Base-by-base conservation (phyloP, 2,888 invertebrate species). In the Megalurothrips usitatus region DNA sequence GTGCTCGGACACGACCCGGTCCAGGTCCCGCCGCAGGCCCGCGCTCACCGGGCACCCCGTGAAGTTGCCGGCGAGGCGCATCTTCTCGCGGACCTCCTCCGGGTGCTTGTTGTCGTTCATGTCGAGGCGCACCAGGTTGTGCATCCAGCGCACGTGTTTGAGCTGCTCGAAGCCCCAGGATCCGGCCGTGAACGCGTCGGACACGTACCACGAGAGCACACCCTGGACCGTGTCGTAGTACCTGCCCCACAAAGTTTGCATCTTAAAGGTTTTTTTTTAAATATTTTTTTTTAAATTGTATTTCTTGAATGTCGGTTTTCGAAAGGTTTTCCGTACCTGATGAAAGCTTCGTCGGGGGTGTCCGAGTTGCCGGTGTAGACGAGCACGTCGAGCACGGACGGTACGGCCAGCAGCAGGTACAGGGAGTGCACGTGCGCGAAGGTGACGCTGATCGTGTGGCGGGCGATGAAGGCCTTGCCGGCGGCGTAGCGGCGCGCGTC, bases 281-380 rank as follows among this genome's bases (percentile, higher is more conserved):
- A 2, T 43, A 43, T 43, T 43, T 43, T 2, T 4, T 43, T 43
- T 43, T 43, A 6, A n/a, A n/a, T n/a, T n/a, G n/a, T n/a, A 43
- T 43, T 43, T 43, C 6, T 43, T 4, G 34, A 43, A 43, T 43
- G 2, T 43, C 34, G 34, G 34, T 2, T 43, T 43, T 6, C n/a
- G n/a, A 43, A 6, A 43, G 3, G 34, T 86, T 19, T 86, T 85
- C 0, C 23, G 8, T 26, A 91, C 75, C 89, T 85, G 84, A 83
- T 85, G 81, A 89, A 87, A 1, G 89, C 86, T n/a, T 87, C 87
- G 79, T 84, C 85, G 1, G 89, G 88, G 1, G 88, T 89, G 81
- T 88, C 86, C 0, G 90, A 89, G 63, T 87, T 87, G 0, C 86
- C 86, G 0, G 90, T 90, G 43, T 87, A 86, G 9, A 90, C 88